phyloP scores from a whole-genome alignment of 2,888 invertebrate species.

The Lycaena phlaeas region DNA sequence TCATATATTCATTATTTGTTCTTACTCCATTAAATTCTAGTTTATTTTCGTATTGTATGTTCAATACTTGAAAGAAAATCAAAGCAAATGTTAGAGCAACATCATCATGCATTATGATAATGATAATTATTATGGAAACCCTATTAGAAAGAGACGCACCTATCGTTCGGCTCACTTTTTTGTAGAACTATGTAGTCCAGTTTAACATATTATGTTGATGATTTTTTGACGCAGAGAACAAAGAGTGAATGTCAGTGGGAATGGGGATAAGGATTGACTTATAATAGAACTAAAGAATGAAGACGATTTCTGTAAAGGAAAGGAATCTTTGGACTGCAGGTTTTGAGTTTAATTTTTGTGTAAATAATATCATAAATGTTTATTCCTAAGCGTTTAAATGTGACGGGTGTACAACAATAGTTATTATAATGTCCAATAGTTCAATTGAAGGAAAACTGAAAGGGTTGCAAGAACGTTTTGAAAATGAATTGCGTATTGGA shows the following conservation, averaged over 20 bases:
- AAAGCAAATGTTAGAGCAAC: too few species aligned
- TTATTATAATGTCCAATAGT: constrained; percentile 77
- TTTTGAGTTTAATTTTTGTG: constrained; percentile 55
- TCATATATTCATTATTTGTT: too few species aligned
- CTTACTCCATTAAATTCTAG: too few species aligned
- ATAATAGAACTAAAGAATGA: neutral
- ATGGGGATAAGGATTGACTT: neutral
- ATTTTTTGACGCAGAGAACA: constrained; percentile 10
- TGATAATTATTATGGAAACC: too few species aligned
- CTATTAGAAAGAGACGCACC: too few species aligned
- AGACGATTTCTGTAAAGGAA: constrained; percentile 21
- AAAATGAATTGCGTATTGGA: constrained; percentile 75
- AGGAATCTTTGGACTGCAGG: constrained; percentile 61
- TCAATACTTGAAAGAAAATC: too few species aligned
- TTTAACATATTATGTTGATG: too few species aligned
- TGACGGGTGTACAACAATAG: constrained; percentile 38
- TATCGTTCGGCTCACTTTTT: too few species aligned
- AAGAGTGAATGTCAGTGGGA: constrained; percentile 10
- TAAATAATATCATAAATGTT: constrained; percentile 51
- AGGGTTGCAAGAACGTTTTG: constrained; percentile 85
- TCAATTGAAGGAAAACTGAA: constrained; percentile 85
- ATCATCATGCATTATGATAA: too few species aligned
- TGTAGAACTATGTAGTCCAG: too few species aligned
- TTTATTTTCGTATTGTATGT: too few species aligned
- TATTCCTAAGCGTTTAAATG: constrained; percentile 49